A percentile compares a stretch with the other conserved stretches of the same genome.
phyloP scores from a whole-genome alignment of 1,140 invertebrate genomes.

The Dendrolimus kikuchii region DNA sequence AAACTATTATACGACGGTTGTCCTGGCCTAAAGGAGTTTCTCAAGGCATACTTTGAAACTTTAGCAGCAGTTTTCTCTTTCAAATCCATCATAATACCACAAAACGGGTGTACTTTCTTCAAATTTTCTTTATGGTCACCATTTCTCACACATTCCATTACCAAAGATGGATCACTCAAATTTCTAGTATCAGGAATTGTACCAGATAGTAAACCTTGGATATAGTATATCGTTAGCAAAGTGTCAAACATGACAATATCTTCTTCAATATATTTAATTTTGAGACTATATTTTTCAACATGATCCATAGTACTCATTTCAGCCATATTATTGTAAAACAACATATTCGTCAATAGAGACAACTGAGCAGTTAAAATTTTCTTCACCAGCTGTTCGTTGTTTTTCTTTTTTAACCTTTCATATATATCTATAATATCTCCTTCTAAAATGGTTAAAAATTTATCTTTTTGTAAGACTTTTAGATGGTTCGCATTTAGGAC shows the following conservation, averaged over 20 bases:
- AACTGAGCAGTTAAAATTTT: conserved; percentile 56
- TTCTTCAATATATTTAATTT: conserved; percentile 77
- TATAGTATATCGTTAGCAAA: conserved; percentile 50
- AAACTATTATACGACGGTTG: conserved; percentile 49
- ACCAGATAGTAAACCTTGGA: conserved; percentile 53
- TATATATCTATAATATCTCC: conserved; percentile 26
- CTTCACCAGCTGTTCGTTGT: conserved; percentile 14
- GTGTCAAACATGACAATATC: conserved; percentile 71
- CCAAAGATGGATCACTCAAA: not conserved
- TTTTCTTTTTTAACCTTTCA: conserved; percentile 11
- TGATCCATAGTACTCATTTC: conserved; percentile 78
- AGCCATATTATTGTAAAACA: conserved; percentile 46
- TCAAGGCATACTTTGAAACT: conserved; percentile 50
- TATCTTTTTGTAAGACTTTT: conserved; percentile 21
- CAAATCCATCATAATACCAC: conserved; percentile 36
- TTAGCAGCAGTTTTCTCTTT: conserved; percentile 36
- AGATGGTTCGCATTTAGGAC: not conserved
- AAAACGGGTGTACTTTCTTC: conserved; percentile 53
- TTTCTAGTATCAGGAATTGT: conserved; percentile 30
- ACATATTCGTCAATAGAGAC: conserved; percentile 63
- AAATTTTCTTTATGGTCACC: conserved; percentile 29
- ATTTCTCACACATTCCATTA: conserved; percentile 22
- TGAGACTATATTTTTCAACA: conserved; percentile 79
- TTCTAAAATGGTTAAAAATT: conserved; percentile 22
- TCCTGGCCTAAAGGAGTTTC: conserved; percentile 55